A percentile compares a stretch with the other conserved stretches of the same genome.
phyloP scores from a whole-genome alignment of 92 coral and sea anemone genomes.

The Parazoanthus swiftii region DNA sequence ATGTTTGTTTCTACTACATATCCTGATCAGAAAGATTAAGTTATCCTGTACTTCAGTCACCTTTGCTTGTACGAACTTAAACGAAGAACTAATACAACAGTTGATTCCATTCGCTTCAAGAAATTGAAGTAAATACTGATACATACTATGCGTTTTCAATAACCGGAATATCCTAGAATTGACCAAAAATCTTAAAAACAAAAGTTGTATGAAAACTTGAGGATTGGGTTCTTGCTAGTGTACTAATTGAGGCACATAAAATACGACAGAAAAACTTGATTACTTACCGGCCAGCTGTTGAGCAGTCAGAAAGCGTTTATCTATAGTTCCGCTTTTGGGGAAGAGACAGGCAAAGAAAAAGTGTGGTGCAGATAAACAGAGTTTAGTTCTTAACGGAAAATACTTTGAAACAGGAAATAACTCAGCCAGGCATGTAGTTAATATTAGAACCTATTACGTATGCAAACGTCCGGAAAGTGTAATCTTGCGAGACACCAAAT shows the following conservation, averaged over 20 bases:
- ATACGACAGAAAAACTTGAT: background rate
- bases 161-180: background rate
- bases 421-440: background rate
- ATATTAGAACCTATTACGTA: background rate
- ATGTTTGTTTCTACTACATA: background rate
- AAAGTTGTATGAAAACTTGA: background rate
- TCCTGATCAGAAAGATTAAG: no score
- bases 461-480: background rate
- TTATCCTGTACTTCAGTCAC: no score
- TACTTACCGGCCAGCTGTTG: background rate
- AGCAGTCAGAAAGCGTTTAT: background rate
- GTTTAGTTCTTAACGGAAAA: background rate
- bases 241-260: background rate
- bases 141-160: background rate
- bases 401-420: constrained; percentile 10
- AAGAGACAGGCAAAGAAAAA: no score
- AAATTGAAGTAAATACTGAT: no score
- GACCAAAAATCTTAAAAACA: background rate
- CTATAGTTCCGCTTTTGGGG: background rate
- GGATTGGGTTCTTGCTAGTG: background rate
- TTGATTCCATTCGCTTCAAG: background rate
- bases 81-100: no score
- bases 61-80: no score
- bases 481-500: background rate
- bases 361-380: background rate